These are phyloP conservation scores for Syngnathus floridae DNA, from an alignment of 2,113 vertebrate species.

Conservation along the genomic window DNA sequence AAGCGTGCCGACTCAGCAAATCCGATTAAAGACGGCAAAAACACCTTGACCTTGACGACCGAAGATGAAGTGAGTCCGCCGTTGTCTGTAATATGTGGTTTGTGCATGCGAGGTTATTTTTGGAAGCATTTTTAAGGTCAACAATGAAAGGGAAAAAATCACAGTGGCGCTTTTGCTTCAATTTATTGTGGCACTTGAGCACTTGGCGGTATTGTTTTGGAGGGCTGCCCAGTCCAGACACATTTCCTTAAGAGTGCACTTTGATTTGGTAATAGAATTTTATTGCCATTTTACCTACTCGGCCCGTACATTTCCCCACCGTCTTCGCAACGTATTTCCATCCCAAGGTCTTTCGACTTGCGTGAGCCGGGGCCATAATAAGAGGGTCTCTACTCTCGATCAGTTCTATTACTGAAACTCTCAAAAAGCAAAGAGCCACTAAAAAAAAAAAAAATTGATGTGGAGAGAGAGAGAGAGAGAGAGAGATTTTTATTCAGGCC, in stretches of 20 bases:
- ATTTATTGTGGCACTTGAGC: constrained; percentile 41
- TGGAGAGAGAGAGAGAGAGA: no score
- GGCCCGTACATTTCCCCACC: constrained; percentile 34
- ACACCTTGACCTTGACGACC: constrained; percentile 16
- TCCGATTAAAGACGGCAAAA: constrained; percentile 1
- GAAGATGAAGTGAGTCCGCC: constrained; percentile 3
- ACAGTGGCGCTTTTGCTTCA: constrained; percentile 26
- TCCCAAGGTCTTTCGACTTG: constrained; percentile 28
- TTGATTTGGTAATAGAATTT: constrained; percentile 63
- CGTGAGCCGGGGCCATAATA: background rate
- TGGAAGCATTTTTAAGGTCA: constrained; percentile 37
- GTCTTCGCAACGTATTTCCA: constrained; percentile 38
- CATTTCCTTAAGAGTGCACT: constrained; percentile 53
- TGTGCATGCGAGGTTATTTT: background rate
- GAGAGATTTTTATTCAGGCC: background rate
- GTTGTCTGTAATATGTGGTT: background rate
- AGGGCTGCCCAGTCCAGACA: constrained; percentile 52
- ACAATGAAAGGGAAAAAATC: constrained; percentile 34
- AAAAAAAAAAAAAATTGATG: no score
- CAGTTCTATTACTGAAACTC: background rate
- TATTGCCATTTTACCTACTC: constrained; percentile 51
- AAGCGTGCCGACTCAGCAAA: constrained; percentile 37
- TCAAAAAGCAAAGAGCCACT: background rate
- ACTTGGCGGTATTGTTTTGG: constrained; percentile 63
- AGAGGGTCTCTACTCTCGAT: background rate